These are phyloP conservation scores for Apodemia hepburni DNA, from an alignment of 2,888 invertebrate species.

Conservation along the genomic window DNA sequence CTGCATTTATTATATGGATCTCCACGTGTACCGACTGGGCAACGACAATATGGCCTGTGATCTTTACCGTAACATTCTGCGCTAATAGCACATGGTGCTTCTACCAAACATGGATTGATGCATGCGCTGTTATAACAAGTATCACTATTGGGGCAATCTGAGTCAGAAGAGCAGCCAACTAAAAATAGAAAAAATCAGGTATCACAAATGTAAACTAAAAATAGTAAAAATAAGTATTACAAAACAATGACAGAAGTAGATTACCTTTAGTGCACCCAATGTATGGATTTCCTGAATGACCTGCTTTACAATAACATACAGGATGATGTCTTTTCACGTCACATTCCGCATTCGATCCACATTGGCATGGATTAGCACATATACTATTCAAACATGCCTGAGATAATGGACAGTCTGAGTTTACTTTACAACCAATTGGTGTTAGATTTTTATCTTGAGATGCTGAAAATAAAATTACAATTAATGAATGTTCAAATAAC, in stretches of 20 bases:
- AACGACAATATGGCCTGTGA: conserved; percentile 90
- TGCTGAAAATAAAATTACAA: conserved; percentile 59
- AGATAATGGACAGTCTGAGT: conserved; percentile 86
- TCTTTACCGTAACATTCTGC: conserved; percentile 91
- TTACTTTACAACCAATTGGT: conserved; percentile 85
- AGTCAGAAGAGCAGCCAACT: conserved; percentile 92
- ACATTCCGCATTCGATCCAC: conserved; percentile 84
- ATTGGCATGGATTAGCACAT: background rate
- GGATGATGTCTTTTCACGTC: conserved; percentile 69
- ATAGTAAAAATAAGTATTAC: background rate
- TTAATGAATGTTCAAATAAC: too few species aligned
- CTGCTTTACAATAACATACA: conserved; percentile 89
- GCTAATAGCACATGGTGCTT: conserved; percentile 90
- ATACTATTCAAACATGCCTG: conserved; percentile 7
- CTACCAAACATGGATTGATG: conserved; percentile 88
- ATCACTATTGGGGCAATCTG: conserved; percentile 89
- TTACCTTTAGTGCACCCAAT: conserved; percentile 30
- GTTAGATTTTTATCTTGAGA: conserved; percentile 74
- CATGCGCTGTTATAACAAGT: conserved; percentile 92
- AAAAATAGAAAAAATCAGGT: conserved; percentile 40
- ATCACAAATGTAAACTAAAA: background rate
- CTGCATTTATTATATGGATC: conserved; percentile 90
- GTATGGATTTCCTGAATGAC: conserved; percentile 88
- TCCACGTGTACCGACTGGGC: conserved; percentile 87
- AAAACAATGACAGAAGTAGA: background rate